phyloP scores from a whole-genome alignment of 2,888 invertebrate genomes.

The Lasius platythorax region DNA sequence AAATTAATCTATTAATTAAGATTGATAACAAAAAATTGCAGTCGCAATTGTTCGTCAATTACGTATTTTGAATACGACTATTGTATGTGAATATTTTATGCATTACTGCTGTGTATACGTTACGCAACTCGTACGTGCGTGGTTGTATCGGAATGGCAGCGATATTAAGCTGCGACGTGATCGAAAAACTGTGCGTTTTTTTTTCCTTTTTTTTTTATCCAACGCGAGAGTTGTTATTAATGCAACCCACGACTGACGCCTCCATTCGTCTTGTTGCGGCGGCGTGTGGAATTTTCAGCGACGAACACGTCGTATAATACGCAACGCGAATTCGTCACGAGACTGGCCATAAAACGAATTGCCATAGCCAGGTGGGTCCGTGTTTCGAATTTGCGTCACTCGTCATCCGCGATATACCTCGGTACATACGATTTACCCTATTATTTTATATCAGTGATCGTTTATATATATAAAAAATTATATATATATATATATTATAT shows the following conservation, averaged over 20 bases:
- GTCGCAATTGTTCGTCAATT: neutral
- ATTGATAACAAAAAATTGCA: neutral
- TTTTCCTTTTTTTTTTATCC: neutral
- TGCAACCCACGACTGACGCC: slow-evolving; percentile 40
- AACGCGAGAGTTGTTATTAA: slow-evolving; percentile 37
- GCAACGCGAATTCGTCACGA: slow-evolving; percentile 36
- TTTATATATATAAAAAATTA: neutral
- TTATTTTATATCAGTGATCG: neutral
- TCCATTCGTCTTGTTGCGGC: slow-evolving; percentile 43
- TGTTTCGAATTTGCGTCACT: slow-evolving; percentile 45
- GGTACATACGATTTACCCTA: slow-evolving; percentile 13
- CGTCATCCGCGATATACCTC: neutral
- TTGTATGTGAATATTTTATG: neutral
- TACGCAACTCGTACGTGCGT: neutral
- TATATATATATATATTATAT: too few relatives aligned
- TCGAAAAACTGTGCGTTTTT: slow-evolving; percentile 33
- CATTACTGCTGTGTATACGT: neutral
- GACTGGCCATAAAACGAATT: slow-evolving; percentile 41
- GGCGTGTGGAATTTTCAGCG: slow-evolving; percentile 38
- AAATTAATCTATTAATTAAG: neutral
- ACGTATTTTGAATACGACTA: neutral
- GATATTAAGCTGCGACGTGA: slow-evolving; percentile 45
- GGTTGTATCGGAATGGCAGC: neutral
- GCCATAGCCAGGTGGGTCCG: slow-evolving; percentile 16
- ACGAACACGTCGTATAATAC: slow-evolving; percentile 51